Percentiles rank a stretch among this genome's conserved stretches.
Evolutionary conservation across 2,797 vertebrate genomes (phyloP).

Genomic region (Chiloscyllium punctatum): DNA sequence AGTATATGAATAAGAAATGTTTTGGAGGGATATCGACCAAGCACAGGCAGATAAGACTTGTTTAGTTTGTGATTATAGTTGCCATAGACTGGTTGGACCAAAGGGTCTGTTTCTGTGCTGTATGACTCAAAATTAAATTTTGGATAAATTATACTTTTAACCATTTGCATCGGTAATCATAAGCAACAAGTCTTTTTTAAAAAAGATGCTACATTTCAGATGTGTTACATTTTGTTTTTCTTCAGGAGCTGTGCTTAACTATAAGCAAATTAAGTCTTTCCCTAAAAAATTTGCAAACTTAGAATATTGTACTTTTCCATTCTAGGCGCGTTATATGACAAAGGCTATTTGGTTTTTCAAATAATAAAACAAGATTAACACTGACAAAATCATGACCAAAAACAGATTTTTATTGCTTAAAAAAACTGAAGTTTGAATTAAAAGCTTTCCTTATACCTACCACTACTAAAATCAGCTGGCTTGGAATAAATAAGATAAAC

Average conservation of each 20-base stretch:
- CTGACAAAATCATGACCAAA: conserved; percentile 38
- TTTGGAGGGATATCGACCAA: too few species aligned
- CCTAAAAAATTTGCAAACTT: background rate
- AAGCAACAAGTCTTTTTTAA: background rate
- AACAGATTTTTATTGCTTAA: conserved; percentile 29
- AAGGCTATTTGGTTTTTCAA: background rate
- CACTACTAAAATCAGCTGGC: background rate
- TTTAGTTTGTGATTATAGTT: too few species aligned
- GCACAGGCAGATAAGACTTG: too few species aligned
- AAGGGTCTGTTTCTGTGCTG: too few species aligned
- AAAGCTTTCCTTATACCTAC: background rate
- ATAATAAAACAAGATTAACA: background rate
- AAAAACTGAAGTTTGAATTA: background rate
- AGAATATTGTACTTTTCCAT: background rate
- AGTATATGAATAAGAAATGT: too few species aligned
- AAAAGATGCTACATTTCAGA: background rate
- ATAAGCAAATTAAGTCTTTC: background rate
- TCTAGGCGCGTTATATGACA: background rate
- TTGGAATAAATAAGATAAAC: background rate
- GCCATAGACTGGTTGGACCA: too few species aligned
- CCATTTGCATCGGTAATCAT: background rate
- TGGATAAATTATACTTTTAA: background rate
- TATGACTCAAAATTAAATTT: background rate
- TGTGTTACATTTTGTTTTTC: background rate
- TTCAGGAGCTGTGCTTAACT: background rate